These are phyloP conservation scores for Paratilapia polleni DNA, from an alignment of 2,113 vertebrate genomes.

Conservation along the genomic window DNA sequence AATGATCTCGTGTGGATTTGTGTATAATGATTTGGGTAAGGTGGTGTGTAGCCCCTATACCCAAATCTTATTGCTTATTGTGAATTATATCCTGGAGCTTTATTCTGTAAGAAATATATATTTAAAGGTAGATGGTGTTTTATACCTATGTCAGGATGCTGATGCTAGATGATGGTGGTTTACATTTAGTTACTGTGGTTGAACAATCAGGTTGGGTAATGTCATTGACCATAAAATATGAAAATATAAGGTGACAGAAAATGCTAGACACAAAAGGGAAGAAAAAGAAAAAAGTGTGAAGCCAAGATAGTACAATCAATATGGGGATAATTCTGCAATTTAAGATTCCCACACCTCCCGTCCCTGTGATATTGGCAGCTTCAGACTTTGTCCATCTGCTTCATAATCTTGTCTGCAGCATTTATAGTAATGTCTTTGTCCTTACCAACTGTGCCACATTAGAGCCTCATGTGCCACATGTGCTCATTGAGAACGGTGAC, in stretches of 20 bases:
- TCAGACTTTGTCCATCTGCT: slow-evolving; percentile 14
- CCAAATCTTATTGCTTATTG: background rate
- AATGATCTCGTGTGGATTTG: background rate
- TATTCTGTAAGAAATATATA: background rate
- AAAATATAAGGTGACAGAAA: background rate
- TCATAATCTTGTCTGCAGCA: background rate
- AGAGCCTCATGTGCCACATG: slow-evolving; percentile 92
- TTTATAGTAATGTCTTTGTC: slow-evolving; percentile 18
- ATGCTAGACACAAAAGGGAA: background rate
- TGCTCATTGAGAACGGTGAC: slow-evolving; percentile 91
- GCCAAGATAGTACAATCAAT: background rate
- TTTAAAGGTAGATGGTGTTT: background rate
- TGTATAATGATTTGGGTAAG: background rate
- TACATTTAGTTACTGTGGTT: background rate
- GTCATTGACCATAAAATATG: background rate
- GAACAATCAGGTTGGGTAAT: background rate
- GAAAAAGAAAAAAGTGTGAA: background rate
- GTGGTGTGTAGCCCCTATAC: too few species aligned
- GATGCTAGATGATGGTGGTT: background rate
- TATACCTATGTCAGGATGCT: background rate
- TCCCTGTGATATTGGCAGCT: background rate
- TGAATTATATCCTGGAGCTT: background rate
- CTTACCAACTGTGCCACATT: slow-evolving; percentile 25
- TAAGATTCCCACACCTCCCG: background rate
- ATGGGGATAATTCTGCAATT: background rate